A percentile compares a stretch with the other conserved stretches of the same genome.
These are phyloP conservation scores for Sycophaga agraensis DNA, from an alignment of 1,140 invertebrate species.

Conservation along the genomic window DNA sequence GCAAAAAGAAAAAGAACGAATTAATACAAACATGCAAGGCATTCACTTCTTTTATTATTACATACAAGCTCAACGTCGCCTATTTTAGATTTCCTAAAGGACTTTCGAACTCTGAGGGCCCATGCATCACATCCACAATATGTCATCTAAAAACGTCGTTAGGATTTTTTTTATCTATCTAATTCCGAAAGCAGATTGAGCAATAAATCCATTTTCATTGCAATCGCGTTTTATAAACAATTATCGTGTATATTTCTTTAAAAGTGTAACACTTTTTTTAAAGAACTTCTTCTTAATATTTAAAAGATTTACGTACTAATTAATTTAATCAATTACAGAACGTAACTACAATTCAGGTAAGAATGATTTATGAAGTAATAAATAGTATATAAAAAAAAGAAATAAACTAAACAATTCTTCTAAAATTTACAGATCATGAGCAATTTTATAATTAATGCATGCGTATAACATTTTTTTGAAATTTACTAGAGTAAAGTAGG, in stretches of 20 bases:
- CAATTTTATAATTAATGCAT: constrained; percentile 11
- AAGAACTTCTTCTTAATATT: too few species aligned
- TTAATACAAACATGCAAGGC: constrained; percentile 30
- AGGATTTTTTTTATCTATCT: constrained; percentile 40
- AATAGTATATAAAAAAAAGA: too few species aligned
- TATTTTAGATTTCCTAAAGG: constrained; percentile 56
- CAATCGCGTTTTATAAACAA: too few species aligned
- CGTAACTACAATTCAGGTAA: too few species aligned
- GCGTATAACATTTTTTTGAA: neutral
- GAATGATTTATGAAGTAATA: too few species aligned
- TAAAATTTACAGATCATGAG: constrained; percentile 23
- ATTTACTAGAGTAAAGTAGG: neutral
- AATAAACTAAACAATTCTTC: constrained; percentile 9
- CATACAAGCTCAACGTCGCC: constrained; percentile 57
- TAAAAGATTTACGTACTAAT: too few species aligned
- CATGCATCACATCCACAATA: constrained; percentile 57
- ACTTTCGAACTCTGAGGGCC: constrained; percentile 51
- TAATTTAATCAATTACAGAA: too few species aligned
- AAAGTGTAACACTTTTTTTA: too few species aligned
- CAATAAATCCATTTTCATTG: too few species aligned
- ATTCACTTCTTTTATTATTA: constrained; percentile 45
- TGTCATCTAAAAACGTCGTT: constrained; percentile 56
- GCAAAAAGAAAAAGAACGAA: constrained; percentile 17
- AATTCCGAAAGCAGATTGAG: constrained; percentile 1
- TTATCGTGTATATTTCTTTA: too few species aligned